phyloP scores from a whole-genome alignment of 2,888 invertebrate species.

The Cheilosia variabilis region DNA sequence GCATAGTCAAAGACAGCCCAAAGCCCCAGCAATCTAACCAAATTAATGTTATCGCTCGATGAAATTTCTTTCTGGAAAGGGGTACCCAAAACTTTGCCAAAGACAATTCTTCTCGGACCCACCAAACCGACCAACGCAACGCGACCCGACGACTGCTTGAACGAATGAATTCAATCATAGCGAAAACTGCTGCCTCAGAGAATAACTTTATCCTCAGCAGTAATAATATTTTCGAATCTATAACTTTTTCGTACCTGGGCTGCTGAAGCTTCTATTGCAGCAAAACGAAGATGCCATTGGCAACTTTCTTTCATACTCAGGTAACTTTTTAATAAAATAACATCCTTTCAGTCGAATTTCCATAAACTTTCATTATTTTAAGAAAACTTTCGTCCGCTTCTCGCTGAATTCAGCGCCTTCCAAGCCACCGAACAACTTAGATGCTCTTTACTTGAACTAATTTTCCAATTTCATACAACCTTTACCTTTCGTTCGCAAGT shows the following conservation, averaged over 20 bases:
- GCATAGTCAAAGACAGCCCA: neutral
- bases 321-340: slow-evolving; percentile 73
- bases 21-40: neutral
- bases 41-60: neutral
- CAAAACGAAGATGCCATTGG: slow-evolving; percentile 70
- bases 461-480: slow-evolving; percentile 65
- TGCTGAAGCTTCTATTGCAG: slow-evolving; percentile 64
- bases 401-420: slow-evolving; percentile 39
- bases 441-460: slow-evolving; percentile 68
- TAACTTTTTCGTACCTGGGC: slow-evolving; percentile 47
- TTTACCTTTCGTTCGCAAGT: slow-evolving; percentile 44
- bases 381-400: slow-evolving; percentile 62
- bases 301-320: slow-evolving; percentile 70
- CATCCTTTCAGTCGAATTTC: slow-evolving; percentile 70
- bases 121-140: neutral
- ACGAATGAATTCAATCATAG: slow-evolving; percentile 70
- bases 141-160: slow-evolving; percentile 32
- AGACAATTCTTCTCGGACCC: slow-evolving; percentile 58
- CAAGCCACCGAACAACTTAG: slow-evolving; percentile 50
- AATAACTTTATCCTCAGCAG: slow-evolving; percentile 68
- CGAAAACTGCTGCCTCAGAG: slow-evolving; percentile 47
- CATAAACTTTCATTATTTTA: slow-evolving; percentile 73
- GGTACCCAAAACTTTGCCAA: slow-evolving; percentile 34
- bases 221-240: slow-evolving; percentile 70
- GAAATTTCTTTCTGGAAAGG: neutral